Conservation (phyloP, 2,888 invertebrate genomes). For the Xylota segnis region DNA sequence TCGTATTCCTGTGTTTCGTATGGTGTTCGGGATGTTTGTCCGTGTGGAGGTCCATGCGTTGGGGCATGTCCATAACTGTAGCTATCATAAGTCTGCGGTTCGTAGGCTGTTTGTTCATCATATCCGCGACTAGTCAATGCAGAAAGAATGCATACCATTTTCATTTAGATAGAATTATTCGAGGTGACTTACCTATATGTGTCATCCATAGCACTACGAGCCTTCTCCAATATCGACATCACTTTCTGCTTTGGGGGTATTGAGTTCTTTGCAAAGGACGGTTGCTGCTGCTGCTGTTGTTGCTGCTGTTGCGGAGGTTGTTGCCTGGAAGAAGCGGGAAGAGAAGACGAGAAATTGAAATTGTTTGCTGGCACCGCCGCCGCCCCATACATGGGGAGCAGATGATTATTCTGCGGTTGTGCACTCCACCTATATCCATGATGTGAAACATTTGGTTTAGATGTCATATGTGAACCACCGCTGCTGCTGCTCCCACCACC, state of each 20-base stretch:
- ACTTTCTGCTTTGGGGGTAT: constrained; percentile 92
- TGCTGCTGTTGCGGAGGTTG: constrained; percentile 72
- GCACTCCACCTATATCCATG: constrained; percentile 81
- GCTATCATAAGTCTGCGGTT: constrained; percentile 82
- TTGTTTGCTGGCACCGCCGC: constrained; percentile 71
- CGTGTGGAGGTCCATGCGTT: constrained; percentile 79
- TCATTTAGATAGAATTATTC: not conserved
- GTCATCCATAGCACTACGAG: constrained; percentile 92
- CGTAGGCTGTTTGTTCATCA: constrained; percentile 82
- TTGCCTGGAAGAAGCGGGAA: constrained; percentile 76
- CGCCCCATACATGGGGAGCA: constrained; percentile 75
- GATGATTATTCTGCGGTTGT: constrained; percentile 76
- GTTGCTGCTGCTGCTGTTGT: constrained; percentile 79
- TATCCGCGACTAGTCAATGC: constrained; percentile 80
- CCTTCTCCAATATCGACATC: constrained; percentile 93
- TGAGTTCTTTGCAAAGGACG: constrained; percentile 85
- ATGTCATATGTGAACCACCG: constrained; percentile 66
- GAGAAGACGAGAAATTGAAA: constrained; percentile 76
- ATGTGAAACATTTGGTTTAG: constrained; percentile 78
- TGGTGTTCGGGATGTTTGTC: constrained; percentile 79
- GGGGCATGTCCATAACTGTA: constrained; percentile 81
- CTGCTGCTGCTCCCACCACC: constrained; percentile 76
- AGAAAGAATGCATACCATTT: not conserved
- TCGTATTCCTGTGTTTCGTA: constrained; percentile 84
- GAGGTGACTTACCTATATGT: constrained; percentile 87